Conservation (phyloP, 2,888 invertebrate species). For the Diadromus collaris region DNA sequence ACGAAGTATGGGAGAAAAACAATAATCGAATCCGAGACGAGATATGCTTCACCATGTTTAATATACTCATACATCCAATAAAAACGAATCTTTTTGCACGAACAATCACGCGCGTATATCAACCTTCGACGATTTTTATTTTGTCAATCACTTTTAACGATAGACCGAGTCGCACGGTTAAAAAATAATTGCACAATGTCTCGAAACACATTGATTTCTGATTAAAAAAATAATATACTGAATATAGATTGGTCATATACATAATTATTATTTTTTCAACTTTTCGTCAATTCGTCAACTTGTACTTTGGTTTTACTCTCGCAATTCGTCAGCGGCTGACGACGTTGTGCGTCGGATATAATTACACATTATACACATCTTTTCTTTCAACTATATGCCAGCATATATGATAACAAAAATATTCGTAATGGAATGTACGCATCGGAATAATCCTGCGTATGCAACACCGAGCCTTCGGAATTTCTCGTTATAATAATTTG, state of each 20-base stretch:
- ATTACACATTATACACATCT: constrained; percentile 29
- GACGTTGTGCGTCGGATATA: constrained; percentile 40
- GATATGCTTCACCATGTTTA: constrained; percentile 22
- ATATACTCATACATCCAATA: constrained; percentile 21
- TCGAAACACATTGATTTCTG: background rate
- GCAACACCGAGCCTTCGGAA: constrained; percentile 15
- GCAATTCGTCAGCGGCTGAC: constrained; percentile 35
- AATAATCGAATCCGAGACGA: background rate
- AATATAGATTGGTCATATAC: constrained; percentile 25
- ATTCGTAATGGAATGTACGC: constrained; percentile 63
- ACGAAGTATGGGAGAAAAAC: background rate
- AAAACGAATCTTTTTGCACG: constrained; percentile 18
- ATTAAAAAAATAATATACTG: constrained; percentile 39
- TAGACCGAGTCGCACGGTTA: background rate
- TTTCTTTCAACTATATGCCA: constrained; percentile 53
- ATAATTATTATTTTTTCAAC: constrained; percentile 8
- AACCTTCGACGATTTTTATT: background rate
- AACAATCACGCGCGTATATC: background rate
- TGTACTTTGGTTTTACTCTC: constrained; percentile 50
- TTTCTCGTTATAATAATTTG: constrained; percentile 45
- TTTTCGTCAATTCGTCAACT: constrained; percentile 31
- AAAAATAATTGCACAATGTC: background rate
- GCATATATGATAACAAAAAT: constrained; percentile 63
- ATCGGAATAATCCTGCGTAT: constrained; percentile 45
- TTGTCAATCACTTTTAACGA: background rate